Evolutionary conservation across 2,888 invertebrate genomes (phyloP).

Genomic region (Seladonia tumulorum): DNA sequence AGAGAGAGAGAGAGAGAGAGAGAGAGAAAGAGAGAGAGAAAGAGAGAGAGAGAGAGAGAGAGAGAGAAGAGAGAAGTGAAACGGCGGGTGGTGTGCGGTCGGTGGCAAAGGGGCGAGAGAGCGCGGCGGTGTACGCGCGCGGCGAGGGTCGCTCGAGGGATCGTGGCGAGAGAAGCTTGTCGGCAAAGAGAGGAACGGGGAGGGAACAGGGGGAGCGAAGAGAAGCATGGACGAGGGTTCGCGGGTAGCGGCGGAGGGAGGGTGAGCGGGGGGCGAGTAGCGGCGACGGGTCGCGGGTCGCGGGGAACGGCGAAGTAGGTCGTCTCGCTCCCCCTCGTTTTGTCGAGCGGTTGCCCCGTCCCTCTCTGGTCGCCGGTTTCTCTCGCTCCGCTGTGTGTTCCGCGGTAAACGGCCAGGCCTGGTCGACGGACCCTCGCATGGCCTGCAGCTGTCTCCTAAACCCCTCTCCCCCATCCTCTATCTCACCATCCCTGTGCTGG

Average conservation of each 20-base stretch:
- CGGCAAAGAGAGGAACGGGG: constrained; percentile 35
- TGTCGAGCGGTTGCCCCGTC: constrained; percentile 44
- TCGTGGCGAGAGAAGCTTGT: constrained; percentile 43
- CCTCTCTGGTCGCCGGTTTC: constrained; percentile 44
- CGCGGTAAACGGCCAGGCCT: constrained; percentile 76
- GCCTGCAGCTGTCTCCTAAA: constrained; percentile 82
- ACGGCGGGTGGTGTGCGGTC: constrained; percentile 35
- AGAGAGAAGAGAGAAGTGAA: constrained; percentile 27
- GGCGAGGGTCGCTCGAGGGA: constrained; percentile 64
- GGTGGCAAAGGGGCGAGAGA: constrained; percentile 45
- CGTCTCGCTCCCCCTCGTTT: constrained; percentile 68
- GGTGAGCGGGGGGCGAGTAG: constrained; percentile 37
- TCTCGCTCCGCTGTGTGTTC: constrained; percentile 71
- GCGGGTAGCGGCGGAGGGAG: constrained; percentile 10
- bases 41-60: constrained; percentile 30
- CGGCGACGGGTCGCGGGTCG: constrained; percentile 13
- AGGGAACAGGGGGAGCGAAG: background rate
- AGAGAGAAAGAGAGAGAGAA: constrained; percentile 14
- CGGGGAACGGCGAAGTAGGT: constrained; percentile 71
- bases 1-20: constrained; percentile 49
- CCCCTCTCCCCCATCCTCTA: constrained; percentile 44
- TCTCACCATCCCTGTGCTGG: constrained; percentile 48
- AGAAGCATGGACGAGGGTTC: constrained; percentile 21
- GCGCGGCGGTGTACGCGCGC: constrained; percentile 54
- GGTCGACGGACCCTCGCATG: constrained; percentile 81